These are phyloP conservation scores for Cliona cf. orientalis DNA, from an alignment of 37 sponge, comb jelly and placozoan genomes.

Conservation along the genomic window DNA sequence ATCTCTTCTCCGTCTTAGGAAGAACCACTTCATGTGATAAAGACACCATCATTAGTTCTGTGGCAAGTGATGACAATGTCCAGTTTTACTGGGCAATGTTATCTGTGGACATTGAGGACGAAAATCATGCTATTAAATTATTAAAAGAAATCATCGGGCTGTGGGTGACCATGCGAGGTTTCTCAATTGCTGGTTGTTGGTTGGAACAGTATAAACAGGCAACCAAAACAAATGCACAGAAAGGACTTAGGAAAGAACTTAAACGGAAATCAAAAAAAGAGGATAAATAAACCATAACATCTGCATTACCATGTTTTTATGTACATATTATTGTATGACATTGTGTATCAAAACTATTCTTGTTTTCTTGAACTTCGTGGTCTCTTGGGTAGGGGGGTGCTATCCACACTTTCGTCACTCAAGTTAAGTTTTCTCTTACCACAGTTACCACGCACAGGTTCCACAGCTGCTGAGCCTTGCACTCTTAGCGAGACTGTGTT, in stretches of 20 bases:
- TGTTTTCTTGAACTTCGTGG: not conserved
- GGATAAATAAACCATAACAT: not conserved
- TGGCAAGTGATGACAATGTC: constrained; percentile 17
- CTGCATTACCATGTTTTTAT: not conserved
- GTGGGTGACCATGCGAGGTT: constrained; percentile 48
- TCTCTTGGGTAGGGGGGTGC: constrained; percentile 8
- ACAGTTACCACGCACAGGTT: constrained; percentile 44
- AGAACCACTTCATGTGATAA: not conserved
- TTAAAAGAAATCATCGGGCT: constrained; percentile 40
- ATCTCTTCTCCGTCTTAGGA: not conserved
- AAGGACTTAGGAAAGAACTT: constrained; percentile 21
- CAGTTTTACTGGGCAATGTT: constrained; percentile 39
- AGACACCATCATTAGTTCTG: constrained; percentile 12
- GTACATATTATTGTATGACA: not conserved
- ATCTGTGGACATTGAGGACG: constrained; percentile 22
- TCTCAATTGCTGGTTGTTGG: constrained; percentile 28
- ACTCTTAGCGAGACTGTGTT: constrained; percentile 34
- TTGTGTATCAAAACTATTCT: not conserved
- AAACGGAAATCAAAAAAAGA: not conserved
- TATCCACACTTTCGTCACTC: not conserved
- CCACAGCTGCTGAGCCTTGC: constrained; percentile 38
- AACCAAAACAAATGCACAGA: constrained; percentile 2
- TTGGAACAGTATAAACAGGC: constrained; percentile 23
- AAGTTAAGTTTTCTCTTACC: not conserved
- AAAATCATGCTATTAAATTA: constrained; percentile 9